phyloP scores from a whole-genome alignment of 1,140 invertebrate genomes.

The Galleria mellonella region DNA sequence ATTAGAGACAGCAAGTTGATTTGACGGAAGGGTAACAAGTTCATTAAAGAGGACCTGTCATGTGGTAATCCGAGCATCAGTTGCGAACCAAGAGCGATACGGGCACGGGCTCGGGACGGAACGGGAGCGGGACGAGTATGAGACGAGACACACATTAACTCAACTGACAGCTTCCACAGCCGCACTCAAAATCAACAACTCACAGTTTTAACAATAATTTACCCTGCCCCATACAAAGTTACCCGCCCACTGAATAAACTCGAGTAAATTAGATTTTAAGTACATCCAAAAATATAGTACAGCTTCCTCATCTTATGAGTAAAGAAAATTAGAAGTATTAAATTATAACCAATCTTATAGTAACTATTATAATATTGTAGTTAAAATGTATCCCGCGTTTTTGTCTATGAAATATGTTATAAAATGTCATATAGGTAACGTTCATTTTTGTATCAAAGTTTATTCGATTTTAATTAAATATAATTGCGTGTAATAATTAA shows the following conservation, averaged over 20 bases:
- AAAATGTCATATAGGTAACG: no score
- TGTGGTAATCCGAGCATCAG: conserved; percentile 23
- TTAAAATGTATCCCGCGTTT: no score
- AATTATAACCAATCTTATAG: no score
- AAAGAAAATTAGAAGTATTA: no score
- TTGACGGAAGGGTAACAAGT: conserved; percentile 30
- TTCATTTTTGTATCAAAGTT: no score
- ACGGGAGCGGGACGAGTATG: not conserved
- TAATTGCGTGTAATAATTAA: no score
- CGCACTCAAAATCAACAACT: conserved; percentile 6
- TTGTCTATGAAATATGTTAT: no score
- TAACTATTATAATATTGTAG: no score
- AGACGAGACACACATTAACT: not conserved
- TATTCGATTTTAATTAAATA: no score
- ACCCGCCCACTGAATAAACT: conserved; percentile 6
- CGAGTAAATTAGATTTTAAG: conserved; percentile 16
- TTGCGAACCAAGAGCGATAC: not conserved
- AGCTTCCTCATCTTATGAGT: no score
- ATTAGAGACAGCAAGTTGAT: not conserved
- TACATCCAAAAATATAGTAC: no score
- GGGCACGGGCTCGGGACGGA: no score
- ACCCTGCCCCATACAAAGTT: conserved; percentile 1
- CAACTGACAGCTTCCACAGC: conserved; percentile 15
- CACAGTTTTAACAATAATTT: conserved; percentile 11
- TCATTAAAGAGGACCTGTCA: conserved; percentile 46